phyloP scores from a whole-genome alignment of 2,113 vertebrate species.

The Parotia lawesii region DNA sequence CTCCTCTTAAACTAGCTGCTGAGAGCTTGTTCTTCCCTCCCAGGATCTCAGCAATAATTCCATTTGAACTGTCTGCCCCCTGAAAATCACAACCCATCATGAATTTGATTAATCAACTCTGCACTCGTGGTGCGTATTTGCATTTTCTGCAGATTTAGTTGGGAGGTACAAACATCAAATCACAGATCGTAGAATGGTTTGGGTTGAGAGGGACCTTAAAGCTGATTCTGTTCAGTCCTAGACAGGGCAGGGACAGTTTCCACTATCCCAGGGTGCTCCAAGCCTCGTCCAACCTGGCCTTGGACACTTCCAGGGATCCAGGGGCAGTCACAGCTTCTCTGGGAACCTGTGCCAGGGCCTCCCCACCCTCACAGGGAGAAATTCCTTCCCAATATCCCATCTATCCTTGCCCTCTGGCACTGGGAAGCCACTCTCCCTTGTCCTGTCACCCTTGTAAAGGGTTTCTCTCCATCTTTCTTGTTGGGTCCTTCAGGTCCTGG shows the following conservation, averaged over 20 bases:
- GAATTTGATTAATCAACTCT: not conserved
- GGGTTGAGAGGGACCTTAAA: not conserved
- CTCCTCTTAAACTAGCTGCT: not conserved
- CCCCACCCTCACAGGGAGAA: rapidly evolving
- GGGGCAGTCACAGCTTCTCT: not conserved
- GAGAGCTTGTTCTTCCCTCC: not conserved
- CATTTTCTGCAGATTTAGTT: not conserved
- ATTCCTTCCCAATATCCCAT: not conserved
- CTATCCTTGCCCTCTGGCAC: rapidly evolving
- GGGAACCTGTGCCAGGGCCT: not conserved
- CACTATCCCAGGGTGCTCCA: rapidly evolving
- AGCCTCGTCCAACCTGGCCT: not conserved
- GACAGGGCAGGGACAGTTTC: not conserved
- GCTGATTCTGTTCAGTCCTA: not conserved
- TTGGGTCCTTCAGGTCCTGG: not conserved
- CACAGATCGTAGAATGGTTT: rapidly evolving
- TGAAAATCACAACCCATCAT: not conserved
- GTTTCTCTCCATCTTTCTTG: not conserved
- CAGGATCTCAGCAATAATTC: not conserved
- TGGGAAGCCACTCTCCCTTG: not conserved
- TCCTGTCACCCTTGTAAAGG: not conserved
- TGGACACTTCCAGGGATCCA: not conserved
- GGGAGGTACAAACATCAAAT: not conserved
- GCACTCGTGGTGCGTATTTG: rapidly evolving
- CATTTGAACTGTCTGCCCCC: not conserved